Evolutionary conservation across 53 echinoderm and acorn worm genomes (phyloP), one percentile per base, ranked within the genome.

Genomic region (Arbacia lixula): DNA sequence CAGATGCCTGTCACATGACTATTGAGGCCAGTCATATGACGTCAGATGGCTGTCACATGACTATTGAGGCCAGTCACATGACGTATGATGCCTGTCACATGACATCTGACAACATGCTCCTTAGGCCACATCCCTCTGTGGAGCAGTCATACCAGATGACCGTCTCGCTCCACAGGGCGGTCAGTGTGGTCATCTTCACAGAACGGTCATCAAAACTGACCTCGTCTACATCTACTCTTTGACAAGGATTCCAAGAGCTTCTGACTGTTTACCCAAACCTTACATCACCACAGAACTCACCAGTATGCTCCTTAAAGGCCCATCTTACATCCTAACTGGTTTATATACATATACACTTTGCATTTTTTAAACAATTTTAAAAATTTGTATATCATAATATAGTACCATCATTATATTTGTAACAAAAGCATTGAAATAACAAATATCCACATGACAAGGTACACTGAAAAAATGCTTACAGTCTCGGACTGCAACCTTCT

Each of bases 321-420:
- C 69, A 28, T 43, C 2, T 69, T 21, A 69, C n/a, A n/a, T 43
- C 69, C 69, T 12, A 24, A n/a, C n/a, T n/a, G n/a, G n/a, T 69
- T 40, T 69, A 69, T 69, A 42, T 69, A 43, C 43, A 69, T 43
- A 69, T 29, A 69, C 37, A 69, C 69, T 69, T 43, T 26, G 20
- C 53, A 34, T 53, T 53, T 74, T 74, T 74, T 53, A 43, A 30
- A 28, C 20, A n/a, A 67, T 35, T 53, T 52, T 46, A 51, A 32
- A 32, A 32, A 51, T 74, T 52, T 32, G 53, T 51, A 74, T 53
- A 74, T 74, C 53, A 74, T 74, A 74, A 74, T 74, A 74, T 74
- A 74, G 74, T 74, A 74, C 74, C 74, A 74, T 74, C 74, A 31
- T 74, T 74, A 74, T 74, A 74, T 74, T 74, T 30, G 46, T 74